A percentile compares a stretch with the other conserved stretches of the same genome.
phyloP scores from a whole-genome alignment of 2,113 vertebrate genomes.

The Myiozetetes cayanensis region DNA sequence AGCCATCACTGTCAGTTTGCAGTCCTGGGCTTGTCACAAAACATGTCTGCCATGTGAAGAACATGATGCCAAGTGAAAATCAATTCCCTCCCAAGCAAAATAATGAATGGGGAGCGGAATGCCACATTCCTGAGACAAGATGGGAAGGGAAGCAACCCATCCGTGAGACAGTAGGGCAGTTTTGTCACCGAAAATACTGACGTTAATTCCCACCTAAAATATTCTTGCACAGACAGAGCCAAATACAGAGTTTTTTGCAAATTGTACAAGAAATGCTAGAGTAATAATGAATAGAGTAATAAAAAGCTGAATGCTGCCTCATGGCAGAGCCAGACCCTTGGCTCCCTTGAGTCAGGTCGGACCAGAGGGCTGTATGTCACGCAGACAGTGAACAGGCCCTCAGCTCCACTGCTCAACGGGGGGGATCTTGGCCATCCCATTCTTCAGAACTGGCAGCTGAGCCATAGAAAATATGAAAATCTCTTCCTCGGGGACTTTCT shows the following conservation, averaged over 20 bases:
- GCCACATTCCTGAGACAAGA: neutral
- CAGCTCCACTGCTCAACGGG: neutral
- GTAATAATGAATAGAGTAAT: neutral
- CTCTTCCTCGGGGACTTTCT: conserved; percentile 54
- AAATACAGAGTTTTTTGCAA: neutral
- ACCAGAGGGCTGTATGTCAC: neutral
- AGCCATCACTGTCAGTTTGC: neutral
- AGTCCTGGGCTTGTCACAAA: neutral
- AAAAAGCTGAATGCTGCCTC: neutral
- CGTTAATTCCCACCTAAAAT: neutral
- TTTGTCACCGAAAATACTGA: neutral
- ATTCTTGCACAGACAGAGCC: neutral
- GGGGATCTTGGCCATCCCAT: neutral
- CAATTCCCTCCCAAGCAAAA: neutral
- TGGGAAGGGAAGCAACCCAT: neutral
- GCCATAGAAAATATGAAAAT: neutral
- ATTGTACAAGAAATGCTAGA: neutral
- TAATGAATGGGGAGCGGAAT: neutral
- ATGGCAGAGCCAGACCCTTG: neutral
- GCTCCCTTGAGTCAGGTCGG: neutral
- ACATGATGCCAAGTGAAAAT: neutral
- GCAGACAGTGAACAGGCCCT: neutral
- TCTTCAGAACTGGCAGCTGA: neutral
- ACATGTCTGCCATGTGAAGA: neutral
- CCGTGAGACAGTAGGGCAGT: neutral